A percentile compares a stretch with the other conserved stretches of the same genome.
Conservation (phyloP, 2,797 vertebrate species). For the Cirrhinus mrigala region DNA sequence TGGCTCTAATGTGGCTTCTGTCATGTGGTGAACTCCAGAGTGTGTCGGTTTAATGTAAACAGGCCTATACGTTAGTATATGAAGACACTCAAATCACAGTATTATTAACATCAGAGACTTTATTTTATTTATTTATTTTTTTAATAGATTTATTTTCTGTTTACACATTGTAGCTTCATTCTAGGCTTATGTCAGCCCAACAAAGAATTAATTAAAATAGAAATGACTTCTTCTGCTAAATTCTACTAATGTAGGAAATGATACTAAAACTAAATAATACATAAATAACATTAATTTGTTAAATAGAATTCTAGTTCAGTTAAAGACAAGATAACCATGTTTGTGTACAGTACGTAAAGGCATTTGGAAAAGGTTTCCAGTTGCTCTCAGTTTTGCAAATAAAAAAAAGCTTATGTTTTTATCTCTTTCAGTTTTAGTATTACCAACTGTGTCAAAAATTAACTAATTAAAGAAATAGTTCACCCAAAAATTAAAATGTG, state of each 20-base stretch:
- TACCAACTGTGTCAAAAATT: too few species aligned
- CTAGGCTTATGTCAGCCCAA: background rate
- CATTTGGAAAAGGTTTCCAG: background rate
- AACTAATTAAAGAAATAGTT: too few species aligned
- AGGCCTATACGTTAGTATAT: background rate
- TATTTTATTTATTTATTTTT: background rate
- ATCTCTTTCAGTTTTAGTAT: background rate
- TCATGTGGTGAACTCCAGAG: slow-evolving; percentile 29
- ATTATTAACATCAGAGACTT: too few species aligned
- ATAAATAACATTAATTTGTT: background rate
- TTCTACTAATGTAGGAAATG: background rate
- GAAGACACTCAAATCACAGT: background rate
- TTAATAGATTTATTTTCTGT: background rate
- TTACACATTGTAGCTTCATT: background rate
- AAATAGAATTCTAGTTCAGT: background rate
- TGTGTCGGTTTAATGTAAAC: background rate
- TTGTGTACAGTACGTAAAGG: background rate
- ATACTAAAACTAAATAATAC: background rate
- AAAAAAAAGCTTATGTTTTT: background rate
- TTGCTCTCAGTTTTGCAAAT: too few species aligned
- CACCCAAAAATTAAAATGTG: too few species aligned
- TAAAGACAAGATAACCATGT: background rate
- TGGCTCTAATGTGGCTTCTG: slow-evolving; percentile 43
- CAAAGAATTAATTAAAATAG: background rate
- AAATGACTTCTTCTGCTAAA: background rate